These are phyloP conservation scores for Temnopleurus reevesii DNA, from an alignment of 53 echinoderm and acorn worm genomes.

Conservation along the genomic window DNA sequence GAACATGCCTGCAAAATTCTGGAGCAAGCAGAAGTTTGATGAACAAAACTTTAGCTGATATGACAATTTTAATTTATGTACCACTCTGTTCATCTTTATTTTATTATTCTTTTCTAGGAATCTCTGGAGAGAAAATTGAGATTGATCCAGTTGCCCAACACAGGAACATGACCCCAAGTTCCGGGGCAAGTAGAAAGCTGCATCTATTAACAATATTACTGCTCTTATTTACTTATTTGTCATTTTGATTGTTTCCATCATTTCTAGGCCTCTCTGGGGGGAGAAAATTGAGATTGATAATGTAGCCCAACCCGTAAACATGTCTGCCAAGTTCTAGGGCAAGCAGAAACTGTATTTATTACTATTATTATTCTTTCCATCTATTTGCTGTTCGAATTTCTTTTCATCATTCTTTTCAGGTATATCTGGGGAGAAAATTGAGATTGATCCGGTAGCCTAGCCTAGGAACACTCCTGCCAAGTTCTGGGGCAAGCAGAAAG, in stretches of 20 bases:
- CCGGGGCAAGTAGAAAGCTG: conserved; percentile 86
- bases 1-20: conserved; percentile 80
- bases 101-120: conserved; percentile 51
- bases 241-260: no score
- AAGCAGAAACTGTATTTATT: conserved; percentile 83
- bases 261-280: conserved; percentile 75
- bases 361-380: no score
- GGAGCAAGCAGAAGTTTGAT: conserved; percentile 89
- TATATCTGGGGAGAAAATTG: conserved; percentile 95
- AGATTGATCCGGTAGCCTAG: conserved; percentile 96
- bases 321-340: conserved; percentile 80
- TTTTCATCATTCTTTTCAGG: conserved; percentile 44
- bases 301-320: conserved; percentile 81
- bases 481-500: conserved; percentile 93
- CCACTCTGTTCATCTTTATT: no score
- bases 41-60: no score
- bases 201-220: no score
- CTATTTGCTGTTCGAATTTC: no score
- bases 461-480: conserved; percentile 92
- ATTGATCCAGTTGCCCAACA: conserved; percentile 92
- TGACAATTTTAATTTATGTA: no score
- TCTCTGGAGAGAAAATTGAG: conserved; percentile 93
- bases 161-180: conserved; percentile 83
- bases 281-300: conserved; percentile 95
- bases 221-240: no score